Percentiles rank a stretch among this genome's conserved stretches.
These are phyloP conservation scores for Acanthococcus lagerstroemiae DNA, from an alignment of 2,888 invertebrate genomes.

Conservation along the genomic window DNA sequence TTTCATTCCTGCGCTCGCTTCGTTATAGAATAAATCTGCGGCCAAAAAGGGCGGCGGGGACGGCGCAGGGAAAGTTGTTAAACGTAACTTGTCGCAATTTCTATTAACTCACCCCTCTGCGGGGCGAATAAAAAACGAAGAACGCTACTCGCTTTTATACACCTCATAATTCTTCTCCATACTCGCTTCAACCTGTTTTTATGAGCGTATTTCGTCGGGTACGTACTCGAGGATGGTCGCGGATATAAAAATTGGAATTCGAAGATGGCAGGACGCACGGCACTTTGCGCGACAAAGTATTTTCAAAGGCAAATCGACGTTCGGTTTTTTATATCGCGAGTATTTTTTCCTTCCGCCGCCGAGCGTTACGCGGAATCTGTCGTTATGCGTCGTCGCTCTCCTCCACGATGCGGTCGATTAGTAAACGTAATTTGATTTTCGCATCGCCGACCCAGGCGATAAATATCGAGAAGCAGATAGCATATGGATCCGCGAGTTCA, in stretches of 20 bases:
- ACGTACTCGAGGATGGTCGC: neutral
- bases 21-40: neutral
- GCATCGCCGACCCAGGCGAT: no score
- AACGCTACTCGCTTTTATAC: slow-evolving; percentile 14
- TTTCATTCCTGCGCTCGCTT: slow-evolving; percentile 23
- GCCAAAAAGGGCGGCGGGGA: slow-evolving; percentile 2
- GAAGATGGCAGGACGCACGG: no score
- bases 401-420: no score
- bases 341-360: no score
- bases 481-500: no score
- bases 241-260: neutral
- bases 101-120: slow-evolving; percentile 24
- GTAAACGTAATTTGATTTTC: no score
- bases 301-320: no score
- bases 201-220: slow-evolving; percentile 1
- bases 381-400: no score
- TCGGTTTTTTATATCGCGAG: no score
- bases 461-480: no score
- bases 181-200: slow-evolving; percentile 24
- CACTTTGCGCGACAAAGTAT: no score
- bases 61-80: slow-evolving; percentile 20
- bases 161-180: slow-evolving; percentile 23
- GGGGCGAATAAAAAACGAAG: neutral
- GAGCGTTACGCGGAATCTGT: no score
- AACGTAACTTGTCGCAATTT: slow-evolving; percentile 30